Evolutionary conservation across 2,113 vertebrate genomes (phyloP).

Genomic region (Cathartes aura): DNA sequence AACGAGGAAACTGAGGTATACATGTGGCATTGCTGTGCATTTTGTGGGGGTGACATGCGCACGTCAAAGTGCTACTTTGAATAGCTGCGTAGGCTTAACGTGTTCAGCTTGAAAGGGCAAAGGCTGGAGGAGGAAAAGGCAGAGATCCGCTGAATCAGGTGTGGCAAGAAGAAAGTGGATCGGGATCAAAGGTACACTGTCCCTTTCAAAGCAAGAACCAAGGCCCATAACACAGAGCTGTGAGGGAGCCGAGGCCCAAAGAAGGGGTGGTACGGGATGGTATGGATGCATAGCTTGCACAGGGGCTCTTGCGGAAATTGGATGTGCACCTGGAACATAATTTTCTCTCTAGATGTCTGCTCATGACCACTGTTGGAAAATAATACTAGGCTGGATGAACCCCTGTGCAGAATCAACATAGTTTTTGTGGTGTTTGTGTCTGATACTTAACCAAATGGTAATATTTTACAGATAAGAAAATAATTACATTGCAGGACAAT

Average conservation of each 20-base stretch:
- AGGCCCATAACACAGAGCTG: not conserved
- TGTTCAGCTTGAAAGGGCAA: not conserved
- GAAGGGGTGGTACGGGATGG: accelerated
- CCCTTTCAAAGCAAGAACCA: not conserved
- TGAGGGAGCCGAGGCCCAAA: no score
- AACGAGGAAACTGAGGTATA: not conserved
- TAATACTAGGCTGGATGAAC: not conserved
- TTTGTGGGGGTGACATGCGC: not conserved
- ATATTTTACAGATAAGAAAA: not conserved
- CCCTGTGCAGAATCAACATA: not conserved
- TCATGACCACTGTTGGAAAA: not conserved
- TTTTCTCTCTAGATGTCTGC: not conserved
- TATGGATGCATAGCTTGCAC: not conserved
- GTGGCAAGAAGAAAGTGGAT: not conserved
- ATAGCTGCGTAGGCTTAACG: no score
- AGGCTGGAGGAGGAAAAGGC: not conserved
- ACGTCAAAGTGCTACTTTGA: not conserved
- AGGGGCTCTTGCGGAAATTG: not conserved
- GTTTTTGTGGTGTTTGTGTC: not conserved
- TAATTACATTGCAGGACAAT: not conserved
- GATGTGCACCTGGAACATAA: not conserved
- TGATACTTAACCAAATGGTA: not conserved
- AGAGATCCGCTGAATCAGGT: not conserved
- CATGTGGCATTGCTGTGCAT: accelerated
- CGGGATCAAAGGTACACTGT: accelerated